Evolutionary conservation across 2,888 invertebrate genomes (phyloP), one percentile per base, ranked within the genome.

Genomic region (Oeneis ivallda): DNA sequence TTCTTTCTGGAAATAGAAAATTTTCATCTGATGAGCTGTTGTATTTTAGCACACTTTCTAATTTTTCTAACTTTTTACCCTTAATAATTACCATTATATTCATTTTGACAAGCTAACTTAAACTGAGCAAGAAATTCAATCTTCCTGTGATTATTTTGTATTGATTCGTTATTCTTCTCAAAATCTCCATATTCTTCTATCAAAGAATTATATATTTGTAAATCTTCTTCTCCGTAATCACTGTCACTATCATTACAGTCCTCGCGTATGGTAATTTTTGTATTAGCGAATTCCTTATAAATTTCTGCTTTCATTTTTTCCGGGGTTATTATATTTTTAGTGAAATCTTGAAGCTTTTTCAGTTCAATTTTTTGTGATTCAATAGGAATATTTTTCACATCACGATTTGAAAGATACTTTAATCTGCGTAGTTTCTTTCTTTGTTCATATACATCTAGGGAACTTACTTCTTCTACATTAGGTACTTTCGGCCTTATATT

Each of bases 61-160:
- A 26, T 26, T 17, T 50, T 1, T 50, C 1, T 26, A 50, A 5
- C 11, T 26, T 6, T 10, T 26, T 13, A 49, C 17, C 2, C 3
- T 19, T 5, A 26, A 15, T 37, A 15, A 75, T 87, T 87, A 95
- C 95, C 94, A 86, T 94, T 94, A 74, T 86, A 93, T 70, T 81
- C 86, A 59, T 87, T 85, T 64, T 92, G 89, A n/a, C 95, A 94
- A 8, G 94, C 94, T 66, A 95, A 83, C 59, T 92, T 93, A 70
- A 95, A 93, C 72, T 92, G 87, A 34, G 93, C 91, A 62, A 95
- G 86, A 79, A 95, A 95, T 15, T 93, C 85, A 15, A 93, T 79
- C 79, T 95, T 86, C 3, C 71, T 75, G 57, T 89, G 86, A 39
- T 91, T 85, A 70, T 93, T 92, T 17, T 72, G 66, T 87, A 90